These are phyloP conservation scores for Dryobota labecula DNA, from an alignment of 2,888 invertebrate genomes.

Conservation along the genomic window DNA sequence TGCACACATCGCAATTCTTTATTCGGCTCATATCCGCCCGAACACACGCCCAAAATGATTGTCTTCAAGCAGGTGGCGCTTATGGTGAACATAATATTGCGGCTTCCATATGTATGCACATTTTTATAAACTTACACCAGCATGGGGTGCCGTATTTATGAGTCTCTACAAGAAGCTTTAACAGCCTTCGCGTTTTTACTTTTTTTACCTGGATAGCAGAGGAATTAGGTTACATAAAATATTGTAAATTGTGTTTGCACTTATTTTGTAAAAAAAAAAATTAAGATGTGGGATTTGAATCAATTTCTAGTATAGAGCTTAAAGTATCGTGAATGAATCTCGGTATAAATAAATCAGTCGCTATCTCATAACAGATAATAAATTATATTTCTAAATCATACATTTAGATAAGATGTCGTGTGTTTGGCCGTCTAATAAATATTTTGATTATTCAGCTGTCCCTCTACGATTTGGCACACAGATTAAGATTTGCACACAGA, in stretches of 20 bases:
- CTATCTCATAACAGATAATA: slow-evolving; percentile 34
- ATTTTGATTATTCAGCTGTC: slow-evolving; percentile 70
- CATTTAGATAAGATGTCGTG: slow-evolving; percentile 43
- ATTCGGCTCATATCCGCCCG: slow-evolving; percentile 81
- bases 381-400: slow-evolving; percentile 41
- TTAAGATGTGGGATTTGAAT: neutral
- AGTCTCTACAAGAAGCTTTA: slow-evolving; percentile 33
- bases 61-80: slow-evolving; percentile 82
- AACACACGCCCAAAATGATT: slow-evolving; percentile 75
- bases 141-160: slow-evolving; percentile 47
- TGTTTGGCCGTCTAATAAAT: slow-evolving; percentile 60
- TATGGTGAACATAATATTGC: slow-evolving; percentile 70
- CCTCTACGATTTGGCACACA: slow-evolving; percentile 71
- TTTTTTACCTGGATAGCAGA: slow-evolving; percentile 11
- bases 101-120: slow-evolving; percentile 64
- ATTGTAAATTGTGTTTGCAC: slow-evolving; percentile 7
- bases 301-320: neutral
- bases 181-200: slow-evolving; percentile 21
- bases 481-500: slow-evolving; percentile 75
- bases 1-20: slow-evolving; percentile 88
- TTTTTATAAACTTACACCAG: slow-evolving; percentile 55
- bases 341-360: slow-evolving; percentile 28
- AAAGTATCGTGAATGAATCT: slow-evolving; percentile 5
- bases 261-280: too few species aligned
- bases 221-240: slow-evolving; percentile 43